Percentiles rank a stretch among this genome's conserved stretches.
Conservation (phyloP, 2,888 invertebrate genomes). For the Conus canariensis region DNA sequence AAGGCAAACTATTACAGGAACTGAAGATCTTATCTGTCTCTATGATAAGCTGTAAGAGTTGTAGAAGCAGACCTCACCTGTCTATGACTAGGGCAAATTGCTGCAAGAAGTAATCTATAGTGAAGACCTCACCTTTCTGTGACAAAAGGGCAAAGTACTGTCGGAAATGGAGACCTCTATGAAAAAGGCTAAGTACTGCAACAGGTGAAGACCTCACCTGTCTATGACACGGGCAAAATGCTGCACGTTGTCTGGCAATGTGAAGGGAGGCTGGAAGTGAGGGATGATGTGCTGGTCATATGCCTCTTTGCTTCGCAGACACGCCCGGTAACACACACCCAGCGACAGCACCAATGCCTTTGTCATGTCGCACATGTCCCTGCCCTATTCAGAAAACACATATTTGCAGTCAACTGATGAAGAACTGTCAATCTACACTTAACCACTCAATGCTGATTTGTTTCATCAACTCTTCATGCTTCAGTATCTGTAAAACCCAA, state of each 20-base stretch:
- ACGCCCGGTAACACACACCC: constrained; percentile 72
- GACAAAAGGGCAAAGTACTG: neutral
- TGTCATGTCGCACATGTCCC: constrained; percentile 53
- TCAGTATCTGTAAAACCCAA: too few relatives aligned
- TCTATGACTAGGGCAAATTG: neutral
- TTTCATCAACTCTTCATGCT: too few relatives aligned
- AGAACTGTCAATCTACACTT: too few relatives aligned
- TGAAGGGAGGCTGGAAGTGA: constrained; percentile 59
- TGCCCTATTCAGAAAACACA: neutral
- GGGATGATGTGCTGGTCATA: constrained; percentile 61
- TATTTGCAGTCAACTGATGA: too few relatives aligned
- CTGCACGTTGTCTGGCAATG: constrained; percentile 49
- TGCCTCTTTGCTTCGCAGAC: constrained; percentile 62
- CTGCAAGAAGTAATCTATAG: neutral
- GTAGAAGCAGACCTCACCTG: neutral
- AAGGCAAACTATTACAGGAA: neutral
- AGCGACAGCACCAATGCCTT: constrained; percentile 69
- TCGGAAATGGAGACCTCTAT: too few relatives aligned
- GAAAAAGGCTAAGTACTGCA: neutral
- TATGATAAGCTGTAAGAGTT: neutral
- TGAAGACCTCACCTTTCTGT: neutral
- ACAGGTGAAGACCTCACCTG: constrained; percentile 30
- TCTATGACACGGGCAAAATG: constrained; percentile 49
- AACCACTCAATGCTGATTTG: too few relatives aligned
- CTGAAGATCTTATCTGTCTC: neutral